Percentiles rank a stretch among this genome's conserved stretches.
Evolutionary conservation across 2,797 vertebrate species (phyloP).

Genomic region (Hemitrygon akajei): DNA sequence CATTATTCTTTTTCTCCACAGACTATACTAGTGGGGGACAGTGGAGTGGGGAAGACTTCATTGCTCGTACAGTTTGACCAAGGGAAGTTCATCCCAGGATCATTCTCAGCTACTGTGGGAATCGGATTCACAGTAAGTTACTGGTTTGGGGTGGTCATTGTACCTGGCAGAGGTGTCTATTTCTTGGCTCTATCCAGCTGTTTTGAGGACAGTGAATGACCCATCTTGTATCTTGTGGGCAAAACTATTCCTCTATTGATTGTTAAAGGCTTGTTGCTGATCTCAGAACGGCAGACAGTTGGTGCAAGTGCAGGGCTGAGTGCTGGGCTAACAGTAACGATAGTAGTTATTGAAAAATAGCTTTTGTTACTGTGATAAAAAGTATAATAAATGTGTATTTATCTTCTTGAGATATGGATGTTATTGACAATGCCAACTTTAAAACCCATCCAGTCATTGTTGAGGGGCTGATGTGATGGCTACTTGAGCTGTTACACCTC

Average conservation of each 20-base stretch:
- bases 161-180: not conserved
- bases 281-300: not conserved
- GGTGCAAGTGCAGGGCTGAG: not conserved
- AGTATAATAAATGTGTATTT: too few relatives aligned
- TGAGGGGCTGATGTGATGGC: not conserved
- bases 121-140: slow-evolving; percentile 87
- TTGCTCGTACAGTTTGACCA: slow-evolving; percentile 92
- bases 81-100: slow-evolving; percentile 90
- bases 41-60: slow-evolving; percentile 86
- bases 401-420: too few relatives aligned
- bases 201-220: not conserved
- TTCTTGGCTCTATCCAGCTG: not conserved
- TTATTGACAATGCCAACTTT: not conserved
- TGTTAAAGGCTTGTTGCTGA: not conserved
- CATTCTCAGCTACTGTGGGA: slow-evolving; percentile 87
- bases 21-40: slow-evolving; percentile 91
- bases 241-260: not conserved
- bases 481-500: not conserved
- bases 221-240: not conserved
- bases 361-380: not conserved
- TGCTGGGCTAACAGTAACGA: not conserved
- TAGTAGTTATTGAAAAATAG: not conserved
- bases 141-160: not conserved
- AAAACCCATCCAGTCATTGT: not conserved
- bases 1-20: slow-evolving; percentile 48